Conservation (phyloP, 2,113 vertebrate species). For the Perca fluviatilis region DNA sequence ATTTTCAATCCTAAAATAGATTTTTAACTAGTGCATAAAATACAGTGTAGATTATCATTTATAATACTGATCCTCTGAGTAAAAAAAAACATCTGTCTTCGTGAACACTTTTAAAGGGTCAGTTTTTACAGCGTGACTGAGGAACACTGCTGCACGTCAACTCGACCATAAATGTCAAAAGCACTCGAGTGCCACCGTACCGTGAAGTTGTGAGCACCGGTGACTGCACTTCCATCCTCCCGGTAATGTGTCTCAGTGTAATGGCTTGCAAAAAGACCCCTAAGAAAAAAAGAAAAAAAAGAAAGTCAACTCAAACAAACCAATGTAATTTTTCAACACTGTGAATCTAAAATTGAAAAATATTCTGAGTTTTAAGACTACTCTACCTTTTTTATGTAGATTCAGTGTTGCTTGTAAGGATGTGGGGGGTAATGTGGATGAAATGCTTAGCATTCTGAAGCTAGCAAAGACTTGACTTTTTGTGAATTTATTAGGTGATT, state of each 20-base stretch:
- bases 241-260: conserved; percentile 95
- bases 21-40: not conserved
- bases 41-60: not conserved
- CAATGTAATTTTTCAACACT: not conserved
- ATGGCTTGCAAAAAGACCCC: conserved; percentile 90
- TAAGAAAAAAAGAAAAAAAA: conserved; percentile 69
- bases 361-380: not conserved
- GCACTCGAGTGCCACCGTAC: conserved; percentile 81
- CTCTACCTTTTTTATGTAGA: conserved; percentile 15
- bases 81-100: conserved; percentile 10
- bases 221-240: conserved; percentile 89
- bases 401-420: conserved; percentile 23
- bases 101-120: conserved; percentile 27
- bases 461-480: conserved; percentile 23
- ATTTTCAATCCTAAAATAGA: not conserved
- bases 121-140: conserved; percentile 36
- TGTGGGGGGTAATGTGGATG: conserved; percentile 24
- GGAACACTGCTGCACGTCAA: conserved; percentile 32
- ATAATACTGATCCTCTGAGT: not conserved
- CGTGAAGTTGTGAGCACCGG: conserved; percentile 84
- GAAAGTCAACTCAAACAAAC: conserved; percentile 36
- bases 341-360: not conserved
- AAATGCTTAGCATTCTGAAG: conserved; percentile 19
- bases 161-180: conserved; percentile 53
- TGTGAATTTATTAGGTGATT: conserved; percentile 44